Conservation (phyloP, 2,113 vertebrate genomes). For the Microcebus murinus region DNA sequence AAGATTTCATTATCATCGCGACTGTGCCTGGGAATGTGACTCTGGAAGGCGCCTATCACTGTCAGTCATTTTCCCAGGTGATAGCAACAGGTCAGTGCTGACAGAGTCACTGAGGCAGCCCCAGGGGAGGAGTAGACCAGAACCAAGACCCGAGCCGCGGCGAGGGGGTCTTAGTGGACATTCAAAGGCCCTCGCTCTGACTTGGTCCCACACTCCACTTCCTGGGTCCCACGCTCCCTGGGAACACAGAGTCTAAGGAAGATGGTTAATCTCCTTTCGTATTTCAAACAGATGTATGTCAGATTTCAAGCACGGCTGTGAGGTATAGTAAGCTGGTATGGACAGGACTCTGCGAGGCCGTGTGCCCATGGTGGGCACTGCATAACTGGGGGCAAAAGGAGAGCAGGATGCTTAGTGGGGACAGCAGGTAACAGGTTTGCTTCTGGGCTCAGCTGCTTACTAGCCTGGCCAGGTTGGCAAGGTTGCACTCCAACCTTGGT, state of each 20-base stretch:
- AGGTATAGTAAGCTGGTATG: not conserved
- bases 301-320: not conserved
- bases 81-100: not conserved
- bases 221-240: not conserved
- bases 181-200: not conserved
- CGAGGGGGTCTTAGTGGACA: not conserved
- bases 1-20: not conserved
- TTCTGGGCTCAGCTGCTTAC: not conserved
- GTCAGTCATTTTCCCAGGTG: not conserved
- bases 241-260: rapidly evolving
- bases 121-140: not conserved
- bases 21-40: not conserved
- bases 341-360: not conserved
- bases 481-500: not conserved
- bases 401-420: not conserved
- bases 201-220: not conserved
- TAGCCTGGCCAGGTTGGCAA: not conserved
- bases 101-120: not conserved
- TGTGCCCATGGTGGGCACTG: rapidly evolving
- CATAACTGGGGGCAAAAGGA: too few species aligned
- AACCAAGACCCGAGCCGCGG: not conserved
- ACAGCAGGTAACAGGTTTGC: not conserved
- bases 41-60: not conserved
- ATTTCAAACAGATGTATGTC: not conserved
- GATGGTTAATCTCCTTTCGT: too few species aligned